Conservation (phyloP, 2,797 vertebrate genomes). For the Sphenopsis melanotis region DNA sequence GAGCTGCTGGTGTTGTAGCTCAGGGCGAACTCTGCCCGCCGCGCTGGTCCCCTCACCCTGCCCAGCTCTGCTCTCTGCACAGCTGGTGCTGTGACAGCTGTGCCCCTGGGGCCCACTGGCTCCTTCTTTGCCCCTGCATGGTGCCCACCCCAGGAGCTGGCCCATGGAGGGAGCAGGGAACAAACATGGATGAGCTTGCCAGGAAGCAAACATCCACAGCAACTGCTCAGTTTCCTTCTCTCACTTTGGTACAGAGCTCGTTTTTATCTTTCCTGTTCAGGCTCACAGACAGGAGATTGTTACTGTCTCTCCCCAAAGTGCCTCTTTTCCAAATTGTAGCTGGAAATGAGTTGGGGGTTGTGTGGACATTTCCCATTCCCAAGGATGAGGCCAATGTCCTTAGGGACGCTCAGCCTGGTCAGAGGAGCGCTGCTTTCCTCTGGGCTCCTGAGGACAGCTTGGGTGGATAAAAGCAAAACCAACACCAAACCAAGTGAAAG, state of each 20-base stretch:
- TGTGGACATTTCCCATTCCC: neutral
- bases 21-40: fast-evolving
- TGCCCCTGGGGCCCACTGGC: fast-evolving
- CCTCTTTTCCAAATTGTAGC: neutral
- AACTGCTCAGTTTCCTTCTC: neutral
- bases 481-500: neutral
- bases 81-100: fast-evolving
- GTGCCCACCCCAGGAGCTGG: neutral
- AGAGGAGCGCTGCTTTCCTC: fast-evolving
- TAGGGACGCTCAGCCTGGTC: too few species aligned
- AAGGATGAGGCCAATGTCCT: fast-evolving
- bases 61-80: neutral
- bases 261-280: fast-evolving
- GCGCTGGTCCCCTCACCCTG: fast-evolving
- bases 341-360: neutral
- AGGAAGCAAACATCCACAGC: neutral
- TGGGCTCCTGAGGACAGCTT: too few species aligned
- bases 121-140: neutral
- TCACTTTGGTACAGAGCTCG: neutral
- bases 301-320: neutral
- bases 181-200: neutral
- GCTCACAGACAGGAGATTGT: neutral
- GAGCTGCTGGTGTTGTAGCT: fast-evolving
- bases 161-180: neutral
- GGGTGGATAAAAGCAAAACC: neutral